phyloP scores from a whole-genome alignment of 2,888 invertebrate genomes.

The Homarus gammarus region DNA sequence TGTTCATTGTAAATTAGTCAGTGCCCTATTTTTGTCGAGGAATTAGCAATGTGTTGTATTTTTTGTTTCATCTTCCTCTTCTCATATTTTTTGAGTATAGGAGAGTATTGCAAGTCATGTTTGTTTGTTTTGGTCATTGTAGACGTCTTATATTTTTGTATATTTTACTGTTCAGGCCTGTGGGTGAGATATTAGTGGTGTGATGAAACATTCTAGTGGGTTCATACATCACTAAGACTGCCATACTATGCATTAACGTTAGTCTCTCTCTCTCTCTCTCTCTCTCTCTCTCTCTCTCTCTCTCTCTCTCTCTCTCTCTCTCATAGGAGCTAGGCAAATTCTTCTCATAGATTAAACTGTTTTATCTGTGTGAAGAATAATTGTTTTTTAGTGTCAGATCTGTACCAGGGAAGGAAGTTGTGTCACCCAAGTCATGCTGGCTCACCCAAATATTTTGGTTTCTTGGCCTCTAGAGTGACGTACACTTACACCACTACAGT shows the following conservation, averaged over 20 bases:
- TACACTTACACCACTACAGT: too few species aligned
- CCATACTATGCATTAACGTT: constrained; percentile 48
- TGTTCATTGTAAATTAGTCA: too few species aligned
- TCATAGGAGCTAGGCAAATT: neutral
- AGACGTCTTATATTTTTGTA: neutral
- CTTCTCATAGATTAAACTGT: neutral
- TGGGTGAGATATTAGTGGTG: neutral
- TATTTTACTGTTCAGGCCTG: neutral
- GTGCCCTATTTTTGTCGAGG: too few species aligned
- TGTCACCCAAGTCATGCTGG: neutral
- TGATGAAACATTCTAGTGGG: neutral
- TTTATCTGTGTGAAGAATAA: neutral
- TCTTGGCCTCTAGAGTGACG: too few species aligned
- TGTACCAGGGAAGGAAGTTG: neutral
- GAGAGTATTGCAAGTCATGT: too few species aligned
- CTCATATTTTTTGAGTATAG: neutral
- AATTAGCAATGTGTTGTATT: neutral
- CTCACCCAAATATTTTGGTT: too few species aligned
- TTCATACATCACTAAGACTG: neutral
- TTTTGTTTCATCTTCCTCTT: too few species aligned
- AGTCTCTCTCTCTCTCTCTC: neutral
- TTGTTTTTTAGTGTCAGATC: neutral
- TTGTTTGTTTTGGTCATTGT: too few species aligned
- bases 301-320: neutral
- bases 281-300: neutral